These are phyloP conservation scores for Meloidogyne chitwoodi DNA, from an alignment of 1,140 invertebrate genomes.

Conservation along the genomic window DNA sequence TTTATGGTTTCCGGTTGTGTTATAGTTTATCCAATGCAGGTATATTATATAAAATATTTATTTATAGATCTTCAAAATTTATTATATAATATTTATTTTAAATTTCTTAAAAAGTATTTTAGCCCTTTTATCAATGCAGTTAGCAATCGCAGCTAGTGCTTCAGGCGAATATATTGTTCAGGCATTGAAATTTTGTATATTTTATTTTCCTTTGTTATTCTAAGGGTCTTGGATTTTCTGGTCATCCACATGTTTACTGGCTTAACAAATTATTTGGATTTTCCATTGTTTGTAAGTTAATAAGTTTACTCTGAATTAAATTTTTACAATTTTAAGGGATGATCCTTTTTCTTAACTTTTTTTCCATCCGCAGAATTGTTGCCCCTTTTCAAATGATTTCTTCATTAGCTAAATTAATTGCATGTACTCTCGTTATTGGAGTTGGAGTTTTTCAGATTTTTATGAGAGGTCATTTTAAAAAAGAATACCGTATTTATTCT, in stretches of 20 bases:
- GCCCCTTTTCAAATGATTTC: constrained; percentile 51
- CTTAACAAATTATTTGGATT: not conserved
- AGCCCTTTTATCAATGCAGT: not conserved
- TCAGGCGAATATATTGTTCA: not conserved
- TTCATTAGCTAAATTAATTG: constrained; percentile 38
- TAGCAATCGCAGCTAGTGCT: not conserved
- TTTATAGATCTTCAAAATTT: constrained; percentile 32
- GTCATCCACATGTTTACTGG: not conserved
- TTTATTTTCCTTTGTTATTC: not conserved
- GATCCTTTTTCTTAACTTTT: constrained; percentile 41
- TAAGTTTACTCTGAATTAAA: not conserved
- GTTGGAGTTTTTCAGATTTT: constrained; percentile 35
- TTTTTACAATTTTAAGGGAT: constrained; percentile 19
- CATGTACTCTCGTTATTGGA: constrained; percentile 24
- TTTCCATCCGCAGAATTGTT: constrained; percentile 39
- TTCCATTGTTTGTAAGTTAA: constrained; percentile 2
- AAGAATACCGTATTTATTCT: no score
- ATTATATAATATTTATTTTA: constrained; percentile 43
- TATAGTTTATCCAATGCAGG: constrained; percentile 42
- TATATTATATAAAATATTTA: constrained; percentile 10
- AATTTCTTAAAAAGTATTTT: constrained; percentile 23
- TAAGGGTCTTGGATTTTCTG: not conserved
- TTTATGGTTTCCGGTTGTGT: constrained; percentile 48
- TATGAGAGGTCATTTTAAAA: constrained; percentile 24
- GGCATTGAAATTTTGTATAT: not conserved